These are phyloP conservation scores for Diaphora mendica DNA, from an alignment of 2,888 invertebrate genomes.

Conservation along the genomic window DNA sequence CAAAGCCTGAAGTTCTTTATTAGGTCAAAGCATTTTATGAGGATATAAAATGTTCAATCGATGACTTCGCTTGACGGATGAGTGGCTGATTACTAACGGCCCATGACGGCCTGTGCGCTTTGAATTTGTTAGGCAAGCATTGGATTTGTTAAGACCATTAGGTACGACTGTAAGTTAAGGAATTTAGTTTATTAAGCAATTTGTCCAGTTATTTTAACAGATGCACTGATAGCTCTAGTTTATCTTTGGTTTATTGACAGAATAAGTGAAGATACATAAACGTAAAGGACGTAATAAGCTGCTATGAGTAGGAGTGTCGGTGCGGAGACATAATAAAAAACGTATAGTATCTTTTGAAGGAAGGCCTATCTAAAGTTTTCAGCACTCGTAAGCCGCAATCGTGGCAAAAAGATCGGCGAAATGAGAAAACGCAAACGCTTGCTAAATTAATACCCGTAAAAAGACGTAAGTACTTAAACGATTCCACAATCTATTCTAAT, in stretches of 20 bases:
- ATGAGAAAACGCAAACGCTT: too few species aligned
- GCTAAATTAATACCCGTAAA: background rate
- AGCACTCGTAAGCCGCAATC: background rate
- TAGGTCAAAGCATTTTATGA: constrained; percentile 46
- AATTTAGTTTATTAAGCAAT: background rate
- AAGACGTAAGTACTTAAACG: background rate
- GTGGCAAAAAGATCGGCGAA: background rate
- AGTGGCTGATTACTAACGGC: constrained; percentile 33
- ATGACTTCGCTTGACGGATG: constrained; percentile 34
- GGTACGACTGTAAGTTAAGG: background rate
- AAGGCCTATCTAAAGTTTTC: background rate
- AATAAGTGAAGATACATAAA: background rate
- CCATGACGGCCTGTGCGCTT: constrained; percentile 34
- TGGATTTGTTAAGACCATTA: background rate
- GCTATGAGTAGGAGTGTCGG: background rate
- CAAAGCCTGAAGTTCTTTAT: constrained; percentile 39
- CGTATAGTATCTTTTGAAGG: too few species aligned
- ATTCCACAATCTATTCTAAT: background rate
- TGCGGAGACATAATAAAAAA: background rate
- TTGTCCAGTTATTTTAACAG: background rate
- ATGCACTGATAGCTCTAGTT: background rate
- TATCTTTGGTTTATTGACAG: background rate
- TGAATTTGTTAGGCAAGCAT: constrained; percentile 23
- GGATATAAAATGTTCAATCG: constrained; percentile 31
- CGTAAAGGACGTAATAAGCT: background rate